Base-by-base conservation (phyloP, 1,140 invertebrate genomes). In the Periplaneta americana region DNA sequence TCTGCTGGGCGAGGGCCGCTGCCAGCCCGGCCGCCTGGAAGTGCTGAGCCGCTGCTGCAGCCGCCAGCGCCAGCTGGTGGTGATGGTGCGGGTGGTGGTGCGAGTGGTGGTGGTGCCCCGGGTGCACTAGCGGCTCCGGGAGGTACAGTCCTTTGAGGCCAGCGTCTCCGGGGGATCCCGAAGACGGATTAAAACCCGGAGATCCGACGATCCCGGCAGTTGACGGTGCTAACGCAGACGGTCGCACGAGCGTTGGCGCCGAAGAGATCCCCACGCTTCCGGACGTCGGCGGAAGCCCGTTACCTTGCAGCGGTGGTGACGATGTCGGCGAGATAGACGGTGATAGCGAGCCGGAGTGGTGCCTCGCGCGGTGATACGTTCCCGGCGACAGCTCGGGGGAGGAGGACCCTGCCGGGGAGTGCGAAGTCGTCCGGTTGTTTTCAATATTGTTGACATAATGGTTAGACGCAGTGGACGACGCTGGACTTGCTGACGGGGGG, bases 141-240 rank as follows among this genome's bases (percentile, higher is more conserved):
- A 83, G 81, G 77, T 85, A 86, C 13, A 86, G 83, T 11, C 83
- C 84, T 74, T 86, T 85, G 33, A 83, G 35, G 22, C 83, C 83
- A 28, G 84, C 83, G 6, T 66, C 48, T 6, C 48, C 48, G n/a
- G 84, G 83, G 32, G 75, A 82, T 77, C 78, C 74, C 22, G 37
- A 34, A 0, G 35, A 33, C 18, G 48, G 31, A 9, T 18, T 28
- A n/a, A 66, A 82, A 31, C 75, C 66, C 48, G 36, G 15, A 88
- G 88, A 79, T 87, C 86, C 31, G 87, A 81, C 0, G 87, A 89
- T 13, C 85, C 77, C 0, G 87, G 88, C 31, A 87, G 78, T 28
- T 88, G 88, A 1, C 87, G 89, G 5, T 87, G 85, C 88, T 22
- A 88, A 88, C 32, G 88, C 87, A 0, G 88, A 88, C 78, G 86